phyloP scores from a whole-genome alignment of 2,113 vertebrate species.

The Lophius piscatorius region DNA sequence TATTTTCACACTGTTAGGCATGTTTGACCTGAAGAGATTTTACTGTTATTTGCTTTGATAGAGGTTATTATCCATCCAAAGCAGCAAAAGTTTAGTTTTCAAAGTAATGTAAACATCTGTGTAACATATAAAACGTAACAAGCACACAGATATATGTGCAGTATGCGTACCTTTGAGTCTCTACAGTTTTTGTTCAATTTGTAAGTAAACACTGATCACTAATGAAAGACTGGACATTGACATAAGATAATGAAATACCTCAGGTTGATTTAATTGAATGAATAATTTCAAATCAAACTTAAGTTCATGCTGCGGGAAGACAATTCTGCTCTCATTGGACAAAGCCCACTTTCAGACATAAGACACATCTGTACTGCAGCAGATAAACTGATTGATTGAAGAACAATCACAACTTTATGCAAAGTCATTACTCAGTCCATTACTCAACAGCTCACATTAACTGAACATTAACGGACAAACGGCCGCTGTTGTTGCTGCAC shows the following conservation, averaged over 20 bases:
- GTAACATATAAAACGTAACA: background rate
- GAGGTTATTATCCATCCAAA: no score
- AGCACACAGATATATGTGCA: background rate
- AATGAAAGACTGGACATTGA: no score
- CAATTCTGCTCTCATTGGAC: slow-evolving; percentile 24
- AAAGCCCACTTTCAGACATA: slow-evolving; percentile 17
- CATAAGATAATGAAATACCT: no score
- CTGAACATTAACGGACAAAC: slow-evolving; percentile 48
- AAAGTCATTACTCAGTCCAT: slow-evolving; percentile 53
- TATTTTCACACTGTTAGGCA: no score
- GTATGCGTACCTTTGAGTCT: background rate
- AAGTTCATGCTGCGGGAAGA: slow-evolving; percentile 35
- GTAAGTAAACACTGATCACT: no score
- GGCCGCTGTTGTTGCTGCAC: slow-evolving; percentile 46
- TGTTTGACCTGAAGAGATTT: no score
- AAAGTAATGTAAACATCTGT: background rate
- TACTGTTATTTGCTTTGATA: no score
- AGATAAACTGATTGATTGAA: slow-evolving; percentile 41
- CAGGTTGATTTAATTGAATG: slow-evolving; percentile 23
- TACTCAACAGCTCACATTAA: slow-evolving; percentile 55
- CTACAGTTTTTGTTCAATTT: no score
- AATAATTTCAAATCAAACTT: slow-evolving; percentile 27
- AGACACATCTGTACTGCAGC: slow-evolving; percentile 7
- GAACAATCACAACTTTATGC: slow-evolving; percentile 28
- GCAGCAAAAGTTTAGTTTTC: no score